phyloP scores from a whole-genome alignment of 2,888 invertebrate genomes.

The Noctua janthe region DNA sequence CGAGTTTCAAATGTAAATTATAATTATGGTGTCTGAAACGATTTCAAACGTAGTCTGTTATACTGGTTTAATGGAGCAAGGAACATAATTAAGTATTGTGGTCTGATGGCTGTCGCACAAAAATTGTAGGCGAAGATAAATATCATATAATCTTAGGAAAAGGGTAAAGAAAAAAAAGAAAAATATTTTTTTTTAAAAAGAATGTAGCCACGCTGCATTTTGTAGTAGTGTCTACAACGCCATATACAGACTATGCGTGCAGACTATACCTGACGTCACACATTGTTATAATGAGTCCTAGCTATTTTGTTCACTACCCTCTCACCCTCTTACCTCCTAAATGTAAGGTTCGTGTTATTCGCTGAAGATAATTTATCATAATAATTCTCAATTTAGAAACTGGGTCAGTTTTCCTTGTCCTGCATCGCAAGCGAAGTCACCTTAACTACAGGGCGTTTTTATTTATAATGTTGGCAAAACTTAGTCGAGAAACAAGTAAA shows the following conservation, averaged over 20 bases:
- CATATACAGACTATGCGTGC: background rate
- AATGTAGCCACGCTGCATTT: background rate
- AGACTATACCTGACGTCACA: background rate
- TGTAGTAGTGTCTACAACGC: background rate
- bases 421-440: background rate
- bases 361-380: background rate
- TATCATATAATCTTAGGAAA: background rate
- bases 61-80: background rate
- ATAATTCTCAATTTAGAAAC: background rate
- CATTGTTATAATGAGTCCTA: background rate
- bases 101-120: background rate
- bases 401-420: background rate
- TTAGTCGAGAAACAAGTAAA: background rate
- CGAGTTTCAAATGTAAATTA: slow-evolving; percentile 33
- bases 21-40: slow-evolving; percentile 6
- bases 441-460: background rate
- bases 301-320: background rate
- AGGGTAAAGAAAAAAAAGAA: background rate
- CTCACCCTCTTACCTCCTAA: background rate
- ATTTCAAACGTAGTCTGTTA: background rate
- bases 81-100: background rate
- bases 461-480: slow-evolving; percentile 1
- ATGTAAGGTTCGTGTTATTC: background rate
- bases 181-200: background rate
- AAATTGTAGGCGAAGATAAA: background rate